phyloP scores from a whole-genome alignment of 1,140 invertebrate species.

The Matsumurasca onukii region DNA sequence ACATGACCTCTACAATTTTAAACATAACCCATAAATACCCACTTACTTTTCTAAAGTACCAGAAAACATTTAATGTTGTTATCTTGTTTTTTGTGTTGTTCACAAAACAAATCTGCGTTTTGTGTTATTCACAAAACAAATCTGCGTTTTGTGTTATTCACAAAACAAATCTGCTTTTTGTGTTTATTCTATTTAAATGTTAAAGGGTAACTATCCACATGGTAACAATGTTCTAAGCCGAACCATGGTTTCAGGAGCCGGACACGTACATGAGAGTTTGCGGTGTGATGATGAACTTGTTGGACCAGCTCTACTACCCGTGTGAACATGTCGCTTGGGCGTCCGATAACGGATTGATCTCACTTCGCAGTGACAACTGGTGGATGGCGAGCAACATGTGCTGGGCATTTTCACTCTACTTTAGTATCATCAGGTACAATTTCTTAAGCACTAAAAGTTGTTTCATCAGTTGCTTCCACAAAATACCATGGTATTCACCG shows the following conservation, averaged over 20 bases:
- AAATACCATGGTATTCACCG: no score
- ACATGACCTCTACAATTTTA: no score
- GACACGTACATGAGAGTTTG: conserved; percentile 62
- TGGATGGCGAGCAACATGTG: conserved; percentile 67
- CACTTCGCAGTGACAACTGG: conserved; percentile 61
- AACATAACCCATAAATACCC: no score
- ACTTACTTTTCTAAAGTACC: no score
- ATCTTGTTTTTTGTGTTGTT: background rate
- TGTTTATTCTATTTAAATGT: background rate
- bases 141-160: no score
- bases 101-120: background rate
- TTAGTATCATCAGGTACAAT: conserved; percentile 66
- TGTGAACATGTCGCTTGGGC: conserved; percentile 84
- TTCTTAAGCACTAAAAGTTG: no score
- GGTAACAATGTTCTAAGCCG: background rate
- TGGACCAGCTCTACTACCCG: conserved; percentile 76
- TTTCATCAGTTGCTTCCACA: no score
- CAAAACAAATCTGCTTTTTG: no score
- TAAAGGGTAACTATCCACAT: background rate
- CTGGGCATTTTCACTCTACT: conserved; percentile 76
- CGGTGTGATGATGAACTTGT: conserved; percentile 67
- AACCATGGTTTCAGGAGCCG: conserved; percentile 55
- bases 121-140: background rate
- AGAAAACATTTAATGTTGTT: no score
- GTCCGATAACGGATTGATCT: conserved; percentile 66